A percentile compares a stretch with the other conserved stretches of the same genome.
Conservation (phyloP, 2,888 invertebrate genomes). For the Hyppa rectilinea region DNA sequence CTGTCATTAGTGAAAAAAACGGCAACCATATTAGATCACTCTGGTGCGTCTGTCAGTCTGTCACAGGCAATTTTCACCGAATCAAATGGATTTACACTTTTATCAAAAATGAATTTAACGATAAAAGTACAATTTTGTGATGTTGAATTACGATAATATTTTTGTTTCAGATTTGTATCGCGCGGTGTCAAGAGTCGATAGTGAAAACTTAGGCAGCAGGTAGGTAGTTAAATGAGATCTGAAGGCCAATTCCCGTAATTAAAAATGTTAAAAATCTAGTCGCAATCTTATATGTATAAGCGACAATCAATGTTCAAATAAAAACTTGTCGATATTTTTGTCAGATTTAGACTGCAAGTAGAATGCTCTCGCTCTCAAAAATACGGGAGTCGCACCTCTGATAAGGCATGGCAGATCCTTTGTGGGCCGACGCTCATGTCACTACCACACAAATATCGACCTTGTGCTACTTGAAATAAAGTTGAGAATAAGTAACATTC, state of each 20-base stretch:
- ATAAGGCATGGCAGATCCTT: neutral
- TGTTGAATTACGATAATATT: constrained; percentile 31
- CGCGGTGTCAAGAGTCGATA: constrained; percentile 60
- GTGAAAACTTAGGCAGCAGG: too few species aligned
- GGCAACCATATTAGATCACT: too few species aligned
- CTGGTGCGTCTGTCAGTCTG: too few species aligned
- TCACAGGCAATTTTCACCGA: too few species aligned
- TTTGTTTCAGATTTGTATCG: constrained; percentile 73
- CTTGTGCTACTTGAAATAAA: neutral
- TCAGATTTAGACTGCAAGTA: neutral
- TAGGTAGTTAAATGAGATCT: too few species aligned
- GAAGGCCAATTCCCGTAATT: too few species aligned
- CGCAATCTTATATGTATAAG: too few species aligned
- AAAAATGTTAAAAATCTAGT: too few species aligned
- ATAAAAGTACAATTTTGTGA: neutral
- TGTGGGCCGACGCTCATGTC: too few species aligned
- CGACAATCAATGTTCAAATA: neutral
- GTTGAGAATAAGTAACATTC: neutral
- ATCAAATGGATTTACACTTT: too few species aligned
- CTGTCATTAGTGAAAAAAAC: too few species aligned
- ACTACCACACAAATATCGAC: neutral
- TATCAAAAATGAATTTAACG: constrained; percentile 1
- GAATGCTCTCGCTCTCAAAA: neutral
- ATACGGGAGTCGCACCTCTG: neutral
- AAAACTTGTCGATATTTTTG: too few species aligned